A percentile compares a stretch with the other conserved stretches of the same genome.
Evolutionary conservation across 1,140 invertebrate species (phyloP).

Genomic region (Bombus sibiricus): DNA sequence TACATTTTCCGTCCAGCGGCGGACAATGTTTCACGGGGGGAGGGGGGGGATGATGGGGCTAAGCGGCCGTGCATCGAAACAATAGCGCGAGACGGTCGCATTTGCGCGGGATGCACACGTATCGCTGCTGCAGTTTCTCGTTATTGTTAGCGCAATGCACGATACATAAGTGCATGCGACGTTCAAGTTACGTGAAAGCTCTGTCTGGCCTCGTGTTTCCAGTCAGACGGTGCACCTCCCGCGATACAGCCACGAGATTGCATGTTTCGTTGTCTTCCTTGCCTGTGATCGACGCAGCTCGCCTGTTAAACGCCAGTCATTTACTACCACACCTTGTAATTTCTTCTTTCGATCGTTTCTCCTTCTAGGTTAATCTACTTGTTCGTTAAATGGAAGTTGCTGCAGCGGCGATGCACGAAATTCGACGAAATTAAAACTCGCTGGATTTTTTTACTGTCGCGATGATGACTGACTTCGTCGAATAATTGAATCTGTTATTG

Average conservation of each 20-base stretch:
- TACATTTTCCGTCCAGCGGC: constrained; percentile 1
- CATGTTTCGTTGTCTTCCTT: neutral
- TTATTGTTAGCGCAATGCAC: constrained; percentile 58
- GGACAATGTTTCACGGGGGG: constrained; percentile 23
- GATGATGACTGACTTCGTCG: too few species aligned
- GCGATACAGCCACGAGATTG: constrained; percentile 34
- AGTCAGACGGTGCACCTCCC: constrained; percentile 58
- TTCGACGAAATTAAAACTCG: too few species aligned
- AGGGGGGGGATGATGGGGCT: constrained; percentile 7
- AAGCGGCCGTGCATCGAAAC: constrained; percentile 16
- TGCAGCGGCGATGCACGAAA: too few species aligned
- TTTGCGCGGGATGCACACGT: neutral
- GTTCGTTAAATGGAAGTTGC: too few species aligned
- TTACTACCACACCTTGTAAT: neutral
- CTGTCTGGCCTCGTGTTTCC: constrained; percentile 52
- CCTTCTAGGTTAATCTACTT: too few species aligned
- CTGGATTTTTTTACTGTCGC: too few species aligned
- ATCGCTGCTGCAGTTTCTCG: constrained; percentile 12
- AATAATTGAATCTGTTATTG: too few species aligned
- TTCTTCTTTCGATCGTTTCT: neutral
- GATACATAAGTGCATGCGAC: constrained; percentile 46
- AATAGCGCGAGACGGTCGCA: constrained; percentile 21
- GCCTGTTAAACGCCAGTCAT: neutral
- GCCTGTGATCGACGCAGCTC: neutral
- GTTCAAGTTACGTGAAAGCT: constrained; percentile 36